Evolutionary conservation across 2,888 invertebrate genomes (phyloP).

Genomic region (Apamea crenata): DNA sequence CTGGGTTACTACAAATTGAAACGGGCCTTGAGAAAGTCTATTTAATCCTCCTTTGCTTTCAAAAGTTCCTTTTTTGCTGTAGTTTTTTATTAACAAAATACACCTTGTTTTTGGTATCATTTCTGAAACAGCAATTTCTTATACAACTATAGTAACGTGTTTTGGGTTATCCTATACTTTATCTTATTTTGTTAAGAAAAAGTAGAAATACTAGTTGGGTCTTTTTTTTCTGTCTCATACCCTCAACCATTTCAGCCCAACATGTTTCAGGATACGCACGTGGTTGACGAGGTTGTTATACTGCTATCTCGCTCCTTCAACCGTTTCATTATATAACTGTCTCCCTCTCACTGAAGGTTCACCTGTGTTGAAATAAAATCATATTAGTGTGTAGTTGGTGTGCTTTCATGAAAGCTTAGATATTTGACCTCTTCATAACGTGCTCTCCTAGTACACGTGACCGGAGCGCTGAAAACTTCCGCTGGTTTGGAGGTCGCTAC

Average conservation of each 20-base stretch:
- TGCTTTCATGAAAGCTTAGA: not conserved
- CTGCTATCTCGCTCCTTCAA: not conserved
- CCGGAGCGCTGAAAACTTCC: not conserved
- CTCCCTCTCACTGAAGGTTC: not conserved
- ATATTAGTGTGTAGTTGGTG: not conserved
- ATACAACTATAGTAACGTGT: no score
- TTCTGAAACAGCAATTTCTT: no score
- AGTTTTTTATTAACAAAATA: no score
- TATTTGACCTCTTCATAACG: no score
- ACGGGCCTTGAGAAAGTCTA: no score
- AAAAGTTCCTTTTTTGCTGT: not conserved
- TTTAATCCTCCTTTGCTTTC: not conserved
- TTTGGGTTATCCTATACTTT: no score
- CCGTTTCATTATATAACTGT: not conserved
- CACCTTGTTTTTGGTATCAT: no score
- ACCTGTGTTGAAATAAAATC: not conserved
- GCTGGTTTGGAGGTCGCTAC: not conserved
- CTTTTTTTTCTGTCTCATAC: no score
- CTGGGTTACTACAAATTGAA: no score
- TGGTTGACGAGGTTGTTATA: not conserved
- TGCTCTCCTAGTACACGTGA: conserved; percentile 11
- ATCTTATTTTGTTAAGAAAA: no score
- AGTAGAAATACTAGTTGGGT: no score
- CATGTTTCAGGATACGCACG: not conserved
- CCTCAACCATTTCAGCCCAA: no score